These are phyloP conservation scores for Gavia stellata DNA, from an alignment of 2,113 vertebrate genomes.

Conservation along the genomic window DNA sequence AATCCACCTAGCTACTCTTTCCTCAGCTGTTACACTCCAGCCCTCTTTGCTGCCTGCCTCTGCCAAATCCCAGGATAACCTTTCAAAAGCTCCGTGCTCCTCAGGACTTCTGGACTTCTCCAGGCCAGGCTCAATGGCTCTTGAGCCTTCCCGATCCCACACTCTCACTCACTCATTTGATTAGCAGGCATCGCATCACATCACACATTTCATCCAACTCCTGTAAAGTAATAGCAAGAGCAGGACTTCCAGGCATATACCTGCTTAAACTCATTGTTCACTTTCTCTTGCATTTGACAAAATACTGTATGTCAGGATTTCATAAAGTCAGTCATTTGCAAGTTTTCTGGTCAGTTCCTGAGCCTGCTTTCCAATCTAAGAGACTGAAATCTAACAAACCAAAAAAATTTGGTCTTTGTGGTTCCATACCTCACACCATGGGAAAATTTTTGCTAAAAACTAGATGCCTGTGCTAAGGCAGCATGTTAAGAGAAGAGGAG, in stretches of 20 bases:
- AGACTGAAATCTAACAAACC: neutral
- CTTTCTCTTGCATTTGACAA: neutral
- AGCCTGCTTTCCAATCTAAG: neutral
- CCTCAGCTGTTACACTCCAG: neutral
- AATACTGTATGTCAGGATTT: neutral
- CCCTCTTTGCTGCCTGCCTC: neutral
- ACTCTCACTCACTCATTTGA: neutral
- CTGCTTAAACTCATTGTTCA: neutral
- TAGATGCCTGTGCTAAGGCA: neutral
- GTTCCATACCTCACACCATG: neutral
- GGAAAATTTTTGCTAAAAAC: neutral
- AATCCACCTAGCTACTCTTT: neutral
- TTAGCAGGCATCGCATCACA: neutral
- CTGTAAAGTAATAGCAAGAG: neutral
- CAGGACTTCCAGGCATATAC: neutral
- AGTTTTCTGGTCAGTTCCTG: neutral
- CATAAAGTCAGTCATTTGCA: neutral
- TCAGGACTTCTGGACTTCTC: neutral
- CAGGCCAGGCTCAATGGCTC: neutral
- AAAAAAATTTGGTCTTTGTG: neutral
- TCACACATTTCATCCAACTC: neutral
- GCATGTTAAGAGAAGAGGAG: neutral
- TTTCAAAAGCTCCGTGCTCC: accelerated
- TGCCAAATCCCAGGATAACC: neutral
- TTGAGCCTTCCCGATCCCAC: neutral